Evolutionary conservation across 2,113 vertebrate species (phyloP).

Genomic region (Pituophis catenifer): DNA sequence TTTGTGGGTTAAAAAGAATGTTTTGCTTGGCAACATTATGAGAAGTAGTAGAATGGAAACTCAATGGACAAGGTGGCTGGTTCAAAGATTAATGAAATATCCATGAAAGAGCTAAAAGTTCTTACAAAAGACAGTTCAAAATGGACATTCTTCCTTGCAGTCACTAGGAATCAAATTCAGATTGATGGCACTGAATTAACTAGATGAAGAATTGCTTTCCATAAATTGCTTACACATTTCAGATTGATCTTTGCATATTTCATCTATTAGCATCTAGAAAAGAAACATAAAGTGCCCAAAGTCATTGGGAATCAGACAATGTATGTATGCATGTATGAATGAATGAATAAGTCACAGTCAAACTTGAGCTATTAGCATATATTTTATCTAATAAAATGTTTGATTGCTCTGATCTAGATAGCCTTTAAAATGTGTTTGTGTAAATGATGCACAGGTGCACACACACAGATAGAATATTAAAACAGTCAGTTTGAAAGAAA

Average conservation of each 20-base stretch:
- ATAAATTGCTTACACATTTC: neutral
- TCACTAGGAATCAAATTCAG: neutral
- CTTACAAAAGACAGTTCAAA: neutral
- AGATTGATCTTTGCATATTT: neutral
- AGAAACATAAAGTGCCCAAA: neutral
- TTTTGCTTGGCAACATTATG: neutral
- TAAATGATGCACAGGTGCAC: neutral
- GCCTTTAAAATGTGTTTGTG: neutral
- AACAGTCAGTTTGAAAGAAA: neutral
- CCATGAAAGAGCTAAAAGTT: neutral
- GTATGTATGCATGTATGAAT: neutral
- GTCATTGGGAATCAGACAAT: neutral
- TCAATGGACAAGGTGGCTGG: neutral
- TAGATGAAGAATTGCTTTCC: neutral
- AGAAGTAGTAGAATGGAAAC: neutral
- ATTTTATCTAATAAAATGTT: neutral
- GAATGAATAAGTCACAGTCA: neutral
- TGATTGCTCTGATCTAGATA: neutral
- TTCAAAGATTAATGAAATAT: neutral
- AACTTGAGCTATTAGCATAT: neutral
- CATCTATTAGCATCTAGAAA: neutral
- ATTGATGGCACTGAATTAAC: neutral
- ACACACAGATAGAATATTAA: neutral
- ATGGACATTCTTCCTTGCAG: neutral
- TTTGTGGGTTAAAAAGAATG: neutral